phyloP scores from a whole-genome alignment of 2,888 invertebrate species.

The Lissonota sp. region DNA sequence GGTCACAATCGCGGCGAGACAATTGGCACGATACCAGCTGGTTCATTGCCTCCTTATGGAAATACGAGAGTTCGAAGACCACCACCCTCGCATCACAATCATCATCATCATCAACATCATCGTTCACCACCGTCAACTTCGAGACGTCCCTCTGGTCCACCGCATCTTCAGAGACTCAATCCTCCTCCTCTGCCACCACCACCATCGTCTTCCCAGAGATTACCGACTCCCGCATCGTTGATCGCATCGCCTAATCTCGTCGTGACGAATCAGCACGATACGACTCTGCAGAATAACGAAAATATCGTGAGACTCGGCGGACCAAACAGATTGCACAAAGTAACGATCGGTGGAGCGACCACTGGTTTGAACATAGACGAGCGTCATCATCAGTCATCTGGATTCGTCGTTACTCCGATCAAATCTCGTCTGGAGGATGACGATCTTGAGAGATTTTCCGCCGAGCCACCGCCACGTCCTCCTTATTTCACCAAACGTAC shows the following conservation, averaged over 20 bases:
- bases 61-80: conserved; percentile 57
- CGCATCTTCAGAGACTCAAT: conserved; percentile 69
- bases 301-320: conserved; percentile 42
- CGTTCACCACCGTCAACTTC: conserved; percentile 76
- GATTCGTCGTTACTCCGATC: conserved; percentile 16
- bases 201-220: conserved; percentile 72
- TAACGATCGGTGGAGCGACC: conserved; percentile 49
- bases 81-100: conserved; percentile 67
- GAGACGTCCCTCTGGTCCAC: conserved; percentile 50
- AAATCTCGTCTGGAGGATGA: conserved; percentile 79
- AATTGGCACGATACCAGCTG: conserved; percentile 73
- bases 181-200: conserved; percentile 74
- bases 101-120: conserved; percentile 65
- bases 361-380: conserved; percentile 57
- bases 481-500: conserved; percentile 83
- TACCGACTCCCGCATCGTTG: conserved; percentile 61
- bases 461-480: conserved; percentile 83
- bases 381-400: conserved; percentile 61
- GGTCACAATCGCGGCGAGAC: conserved; percentile 82
- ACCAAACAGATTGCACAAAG: conserved; percentile 52
- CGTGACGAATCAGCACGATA: conserved; percentile 85
- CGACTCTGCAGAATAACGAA: conserved; percentile 70
- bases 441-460: conserved; percentile 76
- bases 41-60: conserved; percentile 35
- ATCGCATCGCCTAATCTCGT: conserved; percentile 80